Conservation (phyloP, 1,140 invertebrate genomes). For the Aphaenogaster ashmeadi region DNA sequence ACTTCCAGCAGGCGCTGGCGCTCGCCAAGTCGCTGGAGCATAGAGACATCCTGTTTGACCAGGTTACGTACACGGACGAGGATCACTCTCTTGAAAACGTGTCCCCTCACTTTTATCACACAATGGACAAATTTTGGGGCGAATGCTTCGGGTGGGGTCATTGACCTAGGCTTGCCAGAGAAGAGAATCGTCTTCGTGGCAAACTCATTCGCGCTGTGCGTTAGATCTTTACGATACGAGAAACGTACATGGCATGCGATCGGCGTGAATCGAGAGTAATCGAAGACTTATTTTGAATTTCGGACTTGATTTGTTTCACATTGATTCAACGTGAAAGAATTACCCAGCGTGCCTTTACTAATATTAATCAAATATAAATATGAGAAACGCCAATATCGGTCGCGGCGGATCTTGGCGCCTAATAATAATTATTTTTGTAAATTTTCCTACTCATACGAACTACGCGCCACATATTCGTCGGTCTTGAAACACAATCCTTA, state of each 20-base stretch:
- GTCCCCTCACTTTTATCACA: slow-evolving; percentile 89
- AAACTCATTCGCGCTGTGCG: background rate
- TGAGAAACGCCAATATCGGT: too few relatives aligned
- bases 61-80: slow-evolving; percentile 90
- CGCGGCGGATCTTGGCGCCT: too few relatives aligned
- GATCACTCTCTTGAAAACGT: slow-evolving; percentile 88
- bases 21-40: slow-evolving; percentile 89
- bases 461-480: too few relatives aligned
- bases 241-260: background rate
- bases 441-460: too few relatives aligned
- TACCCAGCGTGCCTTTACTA: background rate
- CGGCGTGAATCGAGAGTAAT: background rate
- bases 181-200: background rate
- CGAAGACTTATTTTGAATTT: background rate
- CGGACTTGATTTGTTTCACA: background rate
- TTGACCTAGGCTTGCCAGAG: too few relatives aligned
- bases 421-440: too few relatives aligned
- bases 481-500: too few relatives aligned
- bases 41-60: slow-evolving; percentile 89
- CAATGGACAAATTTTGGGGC: slow-evolving; percentile 89
- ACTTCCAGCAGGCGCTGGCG: slow-evolving; percentile 91
- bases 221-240: background rate
- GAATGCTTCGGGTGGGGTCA: slow-evolving; percentile 85
- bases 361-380: background rate
- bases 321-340: background rate